Evolutionary conservation across 2,797 vertebrate genomes (phyloP).

Genomic region (Pantherophis vulpinus): DNA sequence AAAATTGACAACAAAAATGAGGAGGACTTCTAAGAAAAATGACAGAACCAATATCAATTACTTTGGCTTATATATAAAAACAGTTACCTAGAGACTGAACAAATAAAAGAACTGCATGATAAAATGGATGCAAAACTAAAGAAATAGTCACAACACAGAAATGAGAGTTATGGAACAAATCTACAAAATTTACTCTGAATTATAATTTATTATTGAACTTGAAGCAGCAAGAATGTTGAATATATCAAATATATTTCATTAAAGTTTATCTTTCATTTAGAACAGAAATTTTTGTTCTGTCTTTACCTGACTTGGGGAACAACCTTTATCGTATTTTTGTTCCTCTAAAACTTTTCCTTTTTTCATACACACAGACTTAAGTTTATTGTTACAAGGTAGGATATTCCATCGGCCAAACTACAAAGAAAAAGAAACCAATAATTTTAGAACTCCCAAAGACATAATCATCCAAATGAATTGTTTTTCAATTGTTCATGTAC

Average conservation of each 20-base stretch:
- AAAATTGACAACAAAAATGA: background rate
- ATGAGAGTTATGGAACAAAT: background rate
- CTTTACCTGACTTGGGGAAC: conserved; percentile 76
- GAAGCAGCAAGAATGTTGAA: background rate
- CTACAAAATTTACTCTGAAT: background rate
- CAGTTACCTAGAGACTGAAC: background rate
- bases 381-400: conserved; percentile 71
- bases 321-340: conserved; percentile 64
- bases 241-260: background rate
- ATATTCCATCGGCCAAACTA: conserved; percentile 82
- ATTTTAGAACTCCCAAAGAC: background rate
- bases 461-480: background rate
- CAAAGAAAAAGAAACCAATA: conserved; percentile 30
- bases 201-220: background rate
- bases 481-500: background rate
- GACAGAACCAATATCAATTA: no score
- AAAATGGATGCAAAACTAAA: background rate
- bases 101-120: background rate
- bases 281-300: background rate
- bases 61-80: background rate
- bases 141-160: background rate
- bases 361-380: conserved; percentile 87
- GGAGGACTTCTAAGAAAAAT: background rate
- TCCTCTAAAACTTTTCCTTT: conserved; percentile 75
- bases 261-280: background rate